These are phyloP conservation scores for Nomada ferruginata DNA, from an alignment of 2,888 invertebrate species.

Conservation along the genomic window DNA sequence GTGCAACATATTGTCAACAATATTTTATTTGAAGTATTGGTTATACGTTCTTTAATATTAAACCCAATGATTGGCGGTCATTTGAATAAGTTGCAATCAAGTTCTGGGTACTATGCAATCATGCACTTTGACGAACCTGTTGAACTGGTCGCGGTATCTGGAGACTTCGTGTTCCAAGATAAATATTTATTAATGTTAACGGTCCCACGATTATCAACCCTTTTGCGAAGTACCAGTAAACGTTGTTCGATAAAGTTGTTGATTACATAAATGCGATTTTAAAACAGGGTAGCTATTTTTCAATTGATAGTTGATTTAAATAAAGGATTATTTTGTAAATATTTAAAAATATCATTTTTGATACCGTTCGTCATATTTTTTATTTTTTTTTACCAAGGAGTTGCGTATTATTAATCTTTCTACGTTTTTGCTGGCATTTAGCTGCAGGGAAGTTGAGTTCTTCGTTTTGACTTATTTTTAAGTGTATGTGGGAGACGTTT, in stretches of 20 bases:
- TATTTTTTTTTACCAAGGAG: background rate
- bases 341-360: no score
- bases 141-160: background rate
- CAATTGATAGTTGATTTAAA: no score
- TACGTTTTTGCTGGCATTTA: background rate
- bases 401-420: no score
- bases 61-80: background rate
- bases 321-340: no score
- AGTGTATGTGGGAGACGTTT: background rate
- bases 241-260: background rate
- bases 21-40: background rate
- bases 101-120: background rate
- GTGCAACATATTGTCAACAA: background rate
- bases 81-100: background rate
- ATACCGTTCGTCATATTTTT: background rate
- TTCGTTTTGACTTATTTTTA: slow-evolving; percentile 6
- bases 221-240: background rate
- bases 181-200: background rate
- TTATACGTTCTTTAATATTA: background rate
- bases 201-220: background rate
- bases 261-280: background rate
- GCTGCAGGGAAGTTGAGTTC: background rate
- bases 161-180: background rate
- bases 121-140: background rate
- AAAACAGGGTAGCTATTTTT: no score